Conservation (phyloP, 2,797 vertebrate genomes). For the Percopsis omiscomaycus region DNA sequence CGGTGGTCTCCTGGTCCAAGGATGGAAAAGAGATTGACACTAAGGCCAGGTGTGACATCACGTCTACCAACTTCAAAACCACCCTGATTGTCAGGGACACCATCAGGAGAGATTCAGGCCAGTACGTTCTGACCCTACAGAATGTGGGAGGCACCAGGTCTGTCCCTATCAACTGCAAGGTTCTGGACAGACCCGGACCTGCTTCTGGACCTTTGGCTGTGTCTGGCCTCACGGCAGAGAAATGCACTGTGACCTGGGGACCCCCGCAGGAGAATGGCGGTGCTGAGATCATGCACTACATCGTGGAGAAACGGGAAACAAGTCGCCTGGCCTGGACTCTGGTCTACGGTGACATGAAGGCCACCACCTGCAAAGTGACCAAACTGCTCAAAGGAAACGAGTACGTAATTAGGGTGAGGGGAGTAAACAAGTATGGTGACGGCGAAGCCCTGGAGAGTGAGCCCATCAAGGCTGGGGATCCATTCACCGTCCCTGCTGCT, state of each 20-base stretch:
- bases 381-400: slow-evolving; percentile 97
- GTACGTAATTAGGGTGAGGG: slow-evolving; percentile 95
- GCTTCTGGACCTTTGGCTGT: slow-evolving; percentile 90
- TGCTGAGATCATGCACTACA: slow-evolving; percentile 92
- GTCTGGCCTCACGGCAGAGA: slow-evolving; percentile 89
- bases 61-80: slow-evolving; percentile 85
- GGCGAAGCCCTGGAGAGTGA: slow-evolving; percentile 93
- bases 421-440: slow-evolving; percentile 94
- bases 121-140: slow-evolving; percentile 91
- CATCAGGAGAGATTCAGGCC: slow-evolving; percentile 92
- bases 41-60: slow-evolving; percentile 92
- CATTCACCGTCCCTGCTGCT: slow-evolving; percentile 89
- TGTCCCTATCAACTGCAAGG: slow-evolving; percentile 90
- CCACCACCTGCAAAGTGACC: slow-evolving; percentile 95
- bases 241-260: slow-evolving; percentile 92
- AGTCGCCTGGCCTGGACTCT: slow-evolving; percentile 96
- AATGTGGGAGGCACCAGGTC: slow-evolving; percentile 95
- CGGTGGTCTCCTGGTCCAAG: slow-evolving; percentile 93
- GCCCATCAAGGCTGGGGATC: slow-evolving; percentile 87
- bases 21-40: slow-evolving; percentile 91
- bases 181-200: slow-evolving; percentile 95
- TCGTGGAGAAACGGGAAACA: slow-evolving; percentile 98
- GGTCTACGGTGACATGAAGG: slow-evolving; percentile 90
- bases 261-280: slow-evolving; percentile 95
- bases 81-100: slow-evolving; percentile 88